Base-by-base conservation (phyloP, 1,140 invertebrate species). In the Drosophila ananassae region DNA sequence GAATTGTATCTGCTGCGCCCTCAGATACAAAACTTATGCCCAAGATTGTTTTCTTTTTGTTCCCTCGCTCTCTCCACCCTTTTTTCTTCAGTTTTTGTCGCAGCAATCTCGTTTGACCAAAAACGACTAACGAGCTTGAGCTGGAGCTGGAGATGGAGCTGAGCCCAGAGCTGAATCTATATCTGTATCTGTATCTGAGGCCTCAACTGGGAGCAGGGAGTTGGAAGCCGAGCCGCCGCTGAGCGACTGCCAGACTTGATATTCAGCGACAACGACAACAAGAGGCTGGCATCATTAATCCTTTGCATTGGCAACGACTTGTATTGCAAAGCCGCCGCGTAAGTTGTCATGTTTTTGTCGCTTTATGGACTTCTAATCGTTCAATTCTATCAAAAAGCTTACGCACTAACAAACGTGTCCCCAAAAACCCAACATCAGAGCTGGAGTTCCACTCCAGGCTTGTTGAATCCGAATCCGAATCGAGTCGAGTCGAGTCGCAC, bases 351-450 rank as follows among this genome's bases (percentile, higher is more conserved):
- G 90, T 91, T 91, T 84, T 91, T 90, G 90, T 91, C 90, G 90
- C 89, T 91, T 91, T 91, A 91, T 91, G 85, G 90, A 91, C 90
- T 91, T 91, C 90, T 91, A 91, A 91, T 91, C 90, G 90, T 83
- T 89, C 90, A 83, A 91, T 91, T 91, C 90, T 90, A 91, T 91
- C 90, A 91, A 90, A 90, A 91, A 91, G 90, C 90, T 91, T 84
- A 91, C 90, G 82, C 84, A 91, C 85, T 79, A 89, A 89, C 84
- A 89, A 89, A 89, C 79, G 77, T 25, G 47, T 80, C 67, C 77
- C 80, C 85, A 74, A 74, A 71, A 75, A 54, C 62, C 13, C 41
- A 8, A 8, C 41, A 21, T 44, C 41, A 9, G 13, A 21, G 41
- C 41, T 44, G 46, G 52, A 53, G 24, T 54, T 10, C 17, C 25